phyloP scores from a whole-genome alignment of 2,888 invertebrate species.

The Acheta domesticus region DNA sequence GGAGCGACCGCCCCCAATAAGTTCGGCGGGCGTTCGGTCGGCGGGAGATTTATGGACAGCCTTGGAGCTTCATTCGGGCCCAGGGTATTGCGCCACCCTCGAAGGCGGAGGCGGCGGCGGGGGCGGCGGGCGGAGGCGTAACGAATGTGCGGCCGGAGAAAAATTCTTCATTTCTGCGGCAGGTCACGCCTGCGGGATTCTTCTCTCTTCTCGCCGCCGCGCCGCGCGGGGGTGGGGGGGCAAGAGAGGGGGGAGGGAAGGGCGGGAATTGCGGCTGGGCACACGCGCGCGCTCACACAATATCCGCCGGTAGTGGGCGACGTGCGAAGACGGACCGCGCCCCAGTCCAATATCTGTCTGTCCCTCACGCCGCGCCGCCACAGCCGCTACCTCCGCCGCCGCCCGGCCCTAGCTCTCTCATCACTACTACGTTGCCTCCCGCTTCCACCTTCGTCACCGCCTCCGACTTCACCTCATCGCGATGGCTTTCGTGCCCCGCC shows the following conservation, averaged over 20 bases:
- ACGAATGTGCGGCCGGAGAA: background rate
- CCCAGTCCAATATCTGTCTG: constrained; percentile 11
- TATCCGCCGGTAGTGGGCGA: background rate
- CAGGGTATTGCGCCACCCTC: background rate
- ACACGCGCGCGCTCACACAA: constrained; percentile 18
- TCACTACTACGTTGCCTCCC: too few species aligned
- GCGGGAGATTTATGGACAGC: constrained; percentile 1
- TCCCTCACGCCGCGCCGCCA: background rate
- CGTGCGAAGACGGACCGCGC: constrained; percentile 7
- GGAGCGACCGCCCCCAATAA: background rate
- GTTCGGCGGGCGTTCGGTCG: constrained; percentile 1
- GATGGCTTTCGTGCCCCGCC: too few species aligned
- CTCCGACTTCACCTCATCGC: too few species aligned
- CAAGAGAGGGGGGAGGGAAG: background rate
- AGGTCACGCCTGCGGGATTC: constrained; percentile 18
- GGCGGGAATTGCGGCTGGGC: constrained; percentile 8
- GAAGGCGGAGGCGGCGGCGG: background rate
- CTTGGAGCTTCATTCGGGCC: constrained; percentile 4
- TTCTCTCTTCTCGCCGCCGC: background rate
- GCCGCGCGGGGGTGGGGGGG: background rate
- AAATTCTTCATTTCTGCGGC: constrained; percentile 18
- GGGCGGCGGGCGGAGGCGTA: background rate
- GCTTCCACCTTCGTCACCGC: too few species aligned
- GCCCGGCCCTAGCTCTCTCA: too few species aligned
- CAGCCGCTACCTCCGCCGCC: too few species aligned